Percentiles rank a stretch among this genome's conserved stretches.
phyloP scores from a whole-genome alignment of 1,140 invertebrate species.

The Mesaphorura yosii region DNA sequence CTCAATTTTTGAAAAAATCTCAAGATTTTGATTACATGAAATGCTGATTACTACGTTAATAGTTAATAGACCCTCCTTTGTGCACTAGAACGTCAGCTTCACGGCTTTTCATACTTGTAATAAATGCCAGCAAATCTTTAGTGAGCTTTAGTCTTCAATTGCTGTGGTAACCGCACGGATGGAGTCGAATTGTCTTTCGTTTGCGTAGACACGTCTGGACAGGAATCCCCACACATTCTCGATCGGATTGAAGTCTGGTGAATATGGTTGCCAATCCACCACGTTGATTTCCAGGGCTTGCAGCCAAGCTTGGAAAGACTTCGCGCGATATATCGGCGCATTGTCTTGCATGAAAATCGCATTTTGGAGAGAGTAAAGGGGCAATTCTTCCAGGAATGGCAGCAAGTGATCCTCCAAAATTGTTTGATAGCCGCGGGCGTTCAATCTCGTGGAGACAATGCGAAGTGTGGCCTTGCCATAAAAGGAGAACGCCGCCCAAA shows the following conservation, averaged over 20 bases:
- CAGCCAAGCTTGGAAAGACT: slow-evolving; percentile 1
- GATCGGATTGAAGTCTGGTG: slow-evolving; percentile 16
- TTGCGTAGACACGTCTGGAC: slow-evolving; percentile 10
- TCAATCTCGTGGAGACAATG: background rate
- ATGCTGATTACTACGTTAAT: no score
- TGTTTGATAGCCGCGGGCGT: slow-evolving; percentile 2
- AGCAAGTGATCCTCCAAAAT: slow-evolving; percentile 7
- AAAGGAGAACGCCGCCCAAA: slow-evolving; percentile 11
- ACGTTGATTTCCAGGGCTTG: background rate
- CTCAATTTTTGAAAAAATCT: no score
- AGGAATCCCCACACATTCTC: slow-evolving; percentile 19
- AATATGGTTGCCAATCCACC: slow-evolving; percentile 3
- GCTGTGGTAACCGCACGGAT: background rate
- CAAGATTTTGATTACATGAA: background rate
- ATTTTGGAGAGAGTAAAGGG: no score
- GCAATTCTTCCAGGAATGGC: background rate
- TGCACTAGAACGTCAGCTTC: background rate
- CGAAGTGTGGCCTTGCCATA: background rate
- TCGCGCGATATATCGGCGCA: slow-evolving; percentile 2
- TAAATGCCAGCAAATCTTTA: background rate
- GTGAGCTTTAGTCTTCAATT: no score
- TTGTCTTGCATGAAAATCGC: slow-evolving; percentile 18
- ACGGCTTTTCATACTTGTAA: slow-evolving; percentile 5
- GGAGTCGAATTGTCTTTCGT: slow-evolving; percentile 7
- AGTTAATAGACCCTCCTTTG: slow-evolving; percentile 2